phyloP scores from a whole-genome alignment of 2,113 vertebrate species.

The Vulpes vulpes region DNA sequence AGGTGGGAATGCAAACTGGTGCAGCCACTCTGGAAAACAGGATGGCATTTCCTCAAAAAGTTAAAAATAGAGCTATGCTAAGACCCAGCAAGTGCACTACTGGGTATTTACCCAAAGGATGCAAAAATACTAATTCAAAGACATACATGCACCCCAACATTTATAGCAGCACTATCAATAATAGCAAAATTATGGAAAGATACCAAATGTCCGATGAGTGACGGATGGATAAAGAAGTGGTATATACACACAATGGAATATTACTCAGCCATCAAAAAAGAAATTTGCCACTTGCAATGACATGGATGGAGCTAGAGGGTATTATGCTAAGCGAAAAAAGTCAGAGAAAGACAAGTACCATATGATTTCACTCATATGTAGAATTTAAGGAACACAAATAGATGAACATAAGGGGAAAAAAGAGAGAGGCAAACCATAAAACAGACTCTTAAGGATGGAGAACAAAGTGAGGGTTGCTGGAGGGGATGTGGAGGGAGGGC shows the following conservation, averaged over 20 bases:
- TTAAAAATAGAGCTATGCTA: background rate
- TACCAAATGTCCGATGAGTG: background rate
- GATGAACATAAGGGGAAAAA: background rate
- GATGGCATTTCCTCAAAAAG: background rate
- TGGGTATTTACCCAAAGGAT: background rate
- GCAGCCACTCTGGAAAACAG: background rate
- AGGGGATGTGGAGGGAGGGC: background rate
- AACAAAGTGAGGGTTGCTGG: background rate
- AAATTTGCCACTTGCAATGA: background rate
- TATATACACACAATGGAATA: background rate
- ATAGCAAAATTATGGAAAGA: background rate
- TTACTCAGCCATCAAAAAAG: background rate
- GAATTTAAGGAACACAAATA: background rate
- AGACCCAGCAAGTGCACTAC: background rate
- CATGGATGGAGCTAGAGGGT: background rate
- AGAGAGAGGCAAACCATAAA: background rate
- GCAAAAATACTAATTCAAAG: background rate
- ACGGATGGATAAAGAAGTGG: background rate
- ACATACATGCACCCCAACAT: background rate
- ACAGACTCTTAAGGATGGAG: background rate
- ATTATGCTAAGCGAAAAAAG: background rate
- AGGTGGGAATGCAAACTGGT: background rate
- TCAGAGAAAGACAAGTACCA: background rate
- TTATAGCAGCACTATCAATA: background rate
- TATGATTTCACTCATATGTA: background rate